Percentiles rank a stretch among this genome's conserved stretches.
Conservation (phyloP, 1,140 invertebrate species). For the Daktulosphaira vitifoliae region DNA sequence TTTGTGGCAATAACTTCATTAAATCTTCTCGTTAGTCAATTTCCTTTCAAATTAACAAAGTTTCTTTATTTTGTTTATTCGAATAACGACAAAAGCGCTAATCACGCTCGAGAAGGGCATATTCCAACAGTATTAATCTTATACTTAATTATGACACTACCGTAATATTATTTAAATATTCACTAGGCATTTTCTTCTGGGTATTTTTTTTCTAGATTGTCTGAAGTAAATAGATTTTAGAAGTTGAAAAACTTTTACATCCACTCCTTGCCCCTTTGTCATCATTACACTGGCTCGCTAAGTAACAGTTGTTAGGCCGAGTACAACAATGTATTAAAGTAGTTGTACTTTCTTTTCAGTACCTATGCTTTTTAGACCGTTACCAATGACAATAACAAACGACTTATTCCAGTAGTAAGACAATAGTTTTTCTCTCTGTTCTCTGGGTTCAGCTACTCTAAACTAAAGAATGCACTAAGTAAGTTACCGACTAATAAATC, state of each 20-base stretch:
- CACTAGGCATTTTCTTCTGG: not conserved
- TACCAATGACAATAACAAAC: conserved; percentile 24
- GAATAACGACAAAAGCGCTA: too few relatives aligned
- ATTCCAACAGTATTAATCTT: too few relatives aligned
- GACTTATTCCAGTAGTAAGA: not conserved
- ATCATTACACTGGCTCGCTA: too few relatives aligned
- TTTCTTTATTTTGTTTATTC: too few relatives aligned
- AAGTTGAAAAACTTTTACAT: conserved; percentile 2
- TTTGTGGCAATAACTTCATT: too few relatives aligned
- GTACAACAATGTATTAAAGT: conserved; percentile 3
- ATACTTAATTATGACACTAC: too few relatives aligned
- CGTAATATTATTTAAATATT: too few relatives aligned
- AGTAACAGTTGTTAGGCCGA: too few relatives aligned
- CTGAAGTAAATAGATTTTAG: not conserved
- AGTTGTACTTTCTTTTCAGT: conserved; percentile 6
- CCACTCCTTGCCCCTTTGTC: too few relatives aligned
- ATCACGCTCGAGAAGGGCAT: too few relatives aligned
- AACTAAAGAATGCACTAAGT: conserved; percentile 6
- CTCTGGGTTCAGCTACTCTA: not conserved
- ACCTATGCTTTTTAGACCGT: not conserved
- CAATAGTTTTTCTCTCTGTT: conserved; percentile 13
- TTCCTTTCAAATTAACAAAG: too few relatives aligned
- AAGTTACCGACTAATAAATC: conserved; percentile 25
- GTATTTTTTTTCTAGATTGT: not conserved
- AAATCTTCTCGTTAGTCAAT: too few relatives aligned